Percentiles rank a stretch among this genome's conserved stretches.
phyloP scores from a whole-genome alignment of 2,888 invertebrate species.

The Himalopsyche tibetana region DNA sequence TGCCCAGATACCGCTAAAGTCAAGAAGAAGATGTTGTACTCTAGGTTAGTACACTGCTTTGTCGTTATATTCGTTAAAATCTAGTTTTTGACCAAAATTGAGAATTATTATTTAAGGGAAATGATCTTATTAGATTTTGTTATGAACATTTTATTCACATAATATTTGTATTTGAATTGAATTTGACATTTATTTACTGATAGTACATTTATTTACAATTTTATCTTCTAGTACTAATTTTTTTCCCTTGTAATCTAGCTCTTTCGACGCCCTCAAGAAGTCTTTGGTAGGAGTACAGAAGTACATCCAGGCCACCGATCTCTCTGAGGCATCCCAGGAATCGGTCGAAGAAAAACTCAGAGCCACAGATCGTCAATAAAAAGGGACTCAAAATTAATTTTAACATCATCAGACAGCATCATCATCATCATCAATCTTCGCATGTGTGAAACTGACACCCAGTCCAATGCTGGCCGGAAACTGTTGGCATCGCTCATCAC shows the following conservation, averaged over 20 bases:
- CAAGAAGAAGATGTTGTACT: conserved; percentile 91
- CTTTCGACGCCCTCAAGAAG: conserved; percentile 98
- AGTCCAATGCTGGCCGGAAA: conserved; percentile 4
- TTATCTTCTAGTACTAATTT: no score
- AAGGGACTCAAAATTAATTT: conserved; percentile 7
- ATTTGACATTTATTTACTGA: no score
- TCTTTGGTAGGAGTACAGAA: conserved; percentile 97
- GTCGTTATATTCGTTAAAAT: not conserved
- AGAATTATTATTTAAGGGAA: not conserved
- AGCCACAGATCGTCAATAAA: conserved; percentile 94
- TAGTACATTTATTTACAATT: no score
- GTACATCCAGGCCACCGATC: conserved; percentile 97
- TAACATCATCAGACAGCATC: conserved; percentile 44
- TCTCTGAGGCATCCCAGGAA: conserved; percentile 95
- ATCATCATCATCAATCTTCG: conserved; percentile 42
- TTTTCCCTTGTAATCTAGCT: conserved; percentile 77
- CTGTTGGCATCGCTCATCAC: conserved; percentile 3
- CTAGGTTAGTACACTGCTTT: conserved; percentile 74
- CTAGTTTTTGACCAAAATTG: not conserved
- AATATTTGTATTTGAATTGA: no score
- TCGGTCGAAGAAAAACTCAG: conserved; percentile 96
- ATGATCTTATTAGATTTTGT: no score
- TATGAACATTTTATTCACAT: no score
- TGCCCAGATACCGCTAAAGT: conserved; percentile 98
- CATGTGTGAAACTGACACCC: not conserved